Evolutionary conservation across 2,888 invertebrate genomes (phyloP), one percentile per base, ranked within the genome.

Genomic region (Oscheius sp.): DNA sequence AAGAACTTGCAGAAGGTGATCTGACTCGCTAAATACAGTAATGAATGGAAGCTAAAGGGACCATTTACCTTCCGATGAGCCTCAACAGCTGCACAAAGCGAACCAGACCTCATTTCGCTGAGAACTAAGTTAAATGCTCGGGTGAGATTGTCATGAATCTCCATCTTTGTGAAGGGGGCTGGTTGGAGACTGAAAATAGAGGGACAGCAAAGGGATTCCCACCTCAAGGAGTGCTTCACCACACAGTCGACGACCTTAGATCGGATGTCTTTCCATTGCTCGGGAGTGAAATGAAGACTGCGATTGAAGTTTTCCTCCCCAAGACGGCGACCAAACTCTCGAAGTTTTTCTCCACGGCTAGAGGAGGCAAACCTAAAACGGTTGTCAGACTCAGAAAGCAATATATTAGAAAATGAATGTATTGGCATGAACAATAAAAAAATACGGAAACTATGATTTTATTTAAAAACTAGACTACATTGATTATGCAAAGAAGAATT

Each of bases 91-190:
- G 81, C 84, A 47, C 84, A 84, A 2, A 84, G 59, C 3, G 76
- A 77, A 4, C 82, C 84, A 54, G 72, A 75, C 32, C 82, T 77
- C 75, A 82, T 81, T 69, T 85, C 85, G 32, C 80, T 72, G 24
- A 85, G 74, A n/a, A 83, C 75, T 57, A 74, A 74, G 67, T 85
- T 85, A 74, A 85, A 84, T 8, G 80, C 75, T 44, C 74, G 68
- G 3, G 73, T 78, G 36, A 81, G 70, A 12, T 75, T 74, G 61
- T 80, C 80, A 47, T 75, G 73, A 8, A 77, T 49, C 14, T 78
- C 73, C 5, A 4, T 44, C 49, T 32, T 54, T 1, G 62, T 62
- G 47, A 64, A 68, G 0, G 67, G 59, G 12, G 59, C 59, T 12
- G 59, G 59, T 44, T 59, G 59, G 44, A 41, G n/a, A 44, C 59